These are phyloP conservation scores for Rhopilema esculentum DNA, from an alignment of 30 jellyfish, hydroid and myxozoan species.

Conservation along the genomic window DNA sequence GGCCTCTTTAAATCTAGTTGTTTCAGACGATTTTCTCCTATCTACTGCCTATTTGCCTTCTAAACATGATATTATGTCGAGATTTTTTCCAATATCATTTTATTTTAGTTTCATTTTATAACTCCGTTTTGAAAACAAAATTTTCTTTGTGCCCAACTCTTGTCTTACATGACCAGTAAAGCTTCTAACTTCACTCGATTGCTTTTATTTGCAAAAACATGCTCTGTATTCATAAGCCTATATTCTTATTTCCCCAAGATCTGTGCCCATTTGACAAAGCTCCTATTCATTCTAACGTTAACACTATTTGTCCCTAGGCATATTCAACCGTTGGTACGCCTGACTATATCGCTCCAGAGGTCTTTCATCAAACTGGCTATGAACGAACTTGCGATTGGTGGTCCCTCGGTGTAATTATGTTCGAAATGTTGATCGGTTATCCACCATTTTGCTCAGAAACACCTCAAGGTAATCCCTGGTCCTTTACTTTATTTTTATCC, in stretches of 20 bases:
- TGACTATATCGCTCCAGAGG: constrained; percentile 99
- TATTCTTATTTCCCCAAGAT: background rate
- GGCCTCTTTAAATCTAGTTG: too few species aligned
- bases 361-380: constrained; percentile 95
- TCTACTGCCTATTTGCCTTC: too few species aligned
- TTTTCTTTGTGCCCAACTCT: too few species aligned
- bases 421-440: constrained; percentile 98
- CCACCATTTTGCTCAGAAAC: constrained; percentile 99
- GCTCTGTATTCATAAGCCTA: too few species aligned
- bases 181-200: too few species aligned
- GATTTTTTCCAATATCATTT: too few species aligned
- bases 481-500: background rate
- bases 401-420: constrained; percentile 98
- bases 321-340: constrained; percentile 99
- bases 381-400: constrained; percentile 99
- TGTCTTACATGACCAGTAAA: too few species aligned
- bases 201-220: too few species aligned
- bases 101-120: too few species aligned
- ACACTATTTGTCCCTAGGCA: constrained; percentile 63
- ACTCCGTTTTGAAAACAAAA: too few species aligned
- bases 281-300: background rate
- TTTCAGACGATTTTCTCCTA: too few species aligned
- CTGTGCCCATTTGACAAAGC: background rate
- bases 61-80: too few species aligned
- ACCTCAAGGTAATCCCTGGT: constrained; percentile 83